Evolutionary conservation across 35 echinoderm and acorn worm species (phyloP).

Genomic region (Heliocidaris tuberculata): DNA sequence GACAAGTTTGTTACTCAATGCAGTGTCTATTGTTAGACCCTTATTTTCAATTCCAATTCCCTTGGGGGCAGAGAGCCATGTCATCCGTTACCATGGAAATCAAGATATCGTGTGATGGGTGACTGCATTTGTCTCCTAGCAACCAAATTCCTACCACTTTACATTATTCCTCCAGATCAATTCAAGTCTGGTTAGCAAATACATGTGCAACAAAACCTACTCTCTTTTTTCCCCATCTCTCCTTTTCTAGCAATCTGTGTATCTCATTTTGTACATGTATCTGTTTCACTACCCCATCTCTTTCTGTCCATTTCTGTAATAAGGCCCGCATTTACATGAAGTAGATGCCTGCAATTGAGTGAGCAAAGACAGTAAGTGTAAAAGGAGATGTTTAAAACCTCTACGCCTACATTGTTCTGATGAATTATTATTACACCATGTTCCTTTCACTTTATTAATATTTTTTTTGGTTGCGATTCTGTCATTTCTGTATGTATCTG

Average conservation of each 20-base stretch:
- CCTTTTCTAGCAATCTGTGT: neutral
- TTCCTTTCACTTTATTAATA: no score
- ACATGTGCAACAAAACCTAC: neutral
- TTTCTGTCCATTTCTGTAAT: no score
- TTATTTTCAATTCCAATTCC: slow-evolving; percentile 38
- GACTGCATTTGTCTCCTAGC: slow-evolving; percentile 46
- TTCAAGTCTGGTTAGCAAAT: slow-evolving; percentile 1
- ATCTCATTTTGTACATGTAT: neutral
- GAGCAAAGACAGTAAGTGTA: no score
- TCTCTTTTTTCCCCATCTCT: neutral
- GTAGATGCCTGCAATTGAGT: no score
- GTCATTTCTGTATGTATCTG: no score
- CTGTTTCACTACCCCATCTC: no score
- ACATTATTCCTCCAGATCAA: neutral
- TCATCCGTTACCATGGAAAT: slow-evolving; percentile 37
- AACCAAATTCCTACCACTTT: slow-evolving; percentile 44
- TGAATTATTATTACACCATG: no score
- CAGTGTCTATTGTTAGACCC: neutral
- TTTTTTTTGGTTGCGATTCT: no score
- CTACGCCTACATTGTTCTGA: no score
- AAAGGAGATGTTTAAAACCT: no score
- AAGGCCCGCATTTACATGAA: no score
- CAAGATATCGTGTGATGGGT: slow-evolving; percentile 22
- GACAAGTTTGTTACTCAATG: neutral
- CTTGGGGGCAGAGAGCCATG: slow-evolving; percentile 29